Evolutionary conservation across 2,888 invertebrate genomes (phyloP).

Genomic region (Mythimna albipuncta): DNA sequence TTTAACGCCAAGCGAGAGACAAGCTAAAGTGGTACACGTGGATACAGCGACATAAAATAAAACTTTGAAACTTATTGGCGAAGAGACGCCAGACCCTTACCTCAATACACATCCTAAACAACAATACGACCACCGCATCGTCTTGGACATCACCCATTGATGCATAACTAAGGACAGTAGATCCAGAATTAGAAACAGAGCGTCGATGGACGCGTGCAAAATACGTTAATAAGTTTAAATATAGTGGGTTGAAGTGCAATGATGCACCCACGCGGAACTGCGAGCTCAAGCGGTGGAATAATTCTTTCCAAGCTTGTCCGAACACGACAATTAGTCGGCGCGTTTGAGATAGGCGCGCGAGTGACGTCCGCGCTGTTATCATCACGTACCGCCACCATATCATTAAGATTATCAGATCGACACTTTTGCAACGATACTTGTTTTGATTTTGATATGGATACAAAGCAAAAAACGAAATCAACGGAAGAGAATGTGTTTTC

Average conservation of each 20-base stretch:
- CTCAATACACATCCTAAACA: conserved; percentile 57
- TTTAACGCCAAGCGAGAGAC: conserved; percentile 63
- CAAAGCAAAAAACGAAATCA: conserved; percentile 5
- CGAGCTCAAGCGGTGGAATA: conserved; percentile 70
- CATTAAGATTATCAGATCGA: conserved; percentile 24
- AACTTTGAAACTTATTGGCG: conserved; percentile 77
- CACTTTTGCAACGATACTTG: conserved; percentile 41
- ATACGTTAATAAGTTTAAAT: conserved; percentile 31
- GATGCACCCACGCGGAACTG: conserved; percentile 76
- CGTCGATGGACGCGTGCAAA: conserved; percentile 45
- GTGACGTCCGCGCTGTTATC: conserved; percentile 39
- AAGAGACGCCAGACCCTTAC: conserved; percentile 67
- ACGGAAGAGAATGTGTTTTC: neutral
- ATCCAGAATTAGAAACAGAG: conserved; percentile 9
- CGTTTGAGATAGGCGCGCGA: conserved; percentile 16
- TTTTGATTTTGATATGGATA: conserved; percentile 24
- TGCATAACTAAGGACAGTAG: conserved; percentile 7
- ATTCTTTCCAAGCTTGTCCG: conserved; percentile 65
- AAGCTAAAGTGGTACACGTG: conserved; percentile 74
- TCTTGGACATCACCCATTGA: conserved; percentile 34
- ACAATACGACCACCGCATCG: conserved; percentile 28
- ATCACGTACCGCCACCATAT: conserved; percentile 46
- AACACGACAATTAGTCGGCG: conserved; percentile 64
- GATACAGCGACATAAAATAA: conserved; percentile 72
- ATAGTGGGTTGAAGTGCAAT: conserved; percentile 67